Conservation (phyloP, 2,797 vertebrate species). For the Pygocentrus nattereri region DNA sequence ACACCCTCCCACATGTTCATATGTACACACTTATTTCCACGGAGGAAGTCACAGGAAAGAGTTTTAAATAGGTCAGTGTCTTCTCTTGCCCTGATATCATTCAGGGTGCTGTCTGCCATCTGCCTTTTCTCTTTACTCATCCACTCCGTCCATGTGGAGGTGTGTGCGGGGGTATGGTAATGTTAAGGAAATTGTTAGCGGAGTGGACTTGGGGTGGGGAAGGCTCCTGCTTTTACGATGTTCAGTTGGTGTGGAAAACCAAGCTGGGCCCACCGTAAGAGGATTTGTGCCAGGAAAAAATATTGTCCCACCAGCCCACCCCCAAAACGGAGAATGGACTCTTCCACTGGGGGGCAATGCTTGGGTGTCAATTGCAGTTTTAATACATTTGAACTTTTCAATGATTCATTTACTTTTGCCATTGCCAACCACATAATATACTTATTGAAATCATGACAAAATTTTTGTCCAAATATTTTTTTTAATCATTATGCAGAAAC, state of each 20-base stretch:
- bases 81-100: conserved; percentile 15
- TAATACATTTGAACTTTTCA: conserved; percentile 17
- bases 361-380: conserved; percentile 20
- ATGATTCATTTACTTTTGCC: background rate
- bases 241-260: conserved; percentile 33
- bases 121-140: background rate
- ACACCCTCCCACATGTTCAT: conserved; percentile 18
- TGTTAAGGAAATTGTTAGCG: conserved; percentile 39
- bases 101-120: background rate
- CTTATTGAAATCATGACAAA: too few relatives aligned
- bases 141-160: background rate
- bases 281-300: conserved; percentile 43
- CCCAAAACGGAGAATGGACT: conserved; percentile 27
- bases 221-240: conserved; percentile 26
- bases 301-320: conserved; percentile 4
- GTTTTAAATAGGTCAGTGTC: conserved; percentile 46
- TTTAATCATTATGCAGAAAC: too few relatives aligned
- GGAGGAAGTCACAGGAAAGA: conserved; percentile 42
- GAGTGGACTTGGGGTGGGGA: conserved; percentile 29
- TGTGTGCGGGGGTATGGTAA: conserved; percentile 7
- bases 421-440: background rate
- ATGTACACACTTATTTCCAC: conserved; percentile 47
- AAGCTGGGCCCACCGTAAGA: conserved; percentile 32
- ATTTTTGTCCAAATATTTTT: too few relatives aligned
- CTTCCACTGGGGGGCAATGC: conserved; percentile 49